Base-by-base conservation (phyloP, 1,140 invertebrate genomes). In the Drosophila teissieri region DNA sequence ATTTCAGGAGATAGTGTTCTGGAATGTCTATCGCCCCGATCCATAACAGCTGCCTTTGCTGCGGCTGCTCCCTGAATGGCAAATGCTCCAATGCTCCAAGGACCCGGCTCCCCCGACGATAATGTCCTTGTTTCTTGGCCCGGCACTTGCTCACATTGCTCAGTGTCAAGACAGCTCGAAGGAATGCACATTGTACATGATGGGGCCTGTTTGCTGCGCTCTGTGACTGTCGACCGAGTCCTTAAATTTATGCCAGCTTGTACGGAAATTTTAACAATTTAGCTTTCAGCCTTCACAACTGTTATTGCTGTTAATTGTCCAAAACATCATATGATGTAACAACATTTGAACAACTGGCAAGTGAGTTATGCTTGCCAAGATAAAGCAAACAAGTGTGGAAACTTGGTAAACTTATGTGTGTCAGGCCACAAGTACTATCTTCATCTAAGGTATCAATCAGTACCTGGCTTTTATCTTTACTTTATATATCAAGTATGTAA, bases 91-190 rank as follows among this genome's bases (percentile, higher is more conserved):
- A 68, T 31, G 40, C 42, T 37, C 24, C 15, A n/a, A 44, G 36
- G 58, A 67, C 34, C 24, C 42, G 14, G 40, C 3, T 65, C 54
- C 53, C n/a, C 10, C 17, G 62, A 22, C 40, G 49, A 55, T 44
- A 49, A 67, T 67, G 61, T 67, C 61, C 48, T 69, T 69, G 63
- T 56, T 56, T 27, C 65, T 56, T 68, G 67, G 64, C 49, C 40
- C 62, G 40, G 55, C 67, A 70, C 36, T 69, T 49, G 51, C 64
- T 69, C 40, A 22, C 63, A 69, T 69, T 69, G 49, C 51, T 40
- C 67, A 57, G 51, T 57, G 67, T 56, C 64, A 65, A 65, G 64
- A 63, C 61, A 34, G 39, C 39, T 34, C 39, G n/a, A 68, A 51
- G 64, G 60, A 68, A 68, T 68, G 64, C 61, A 65, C 37, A 65